Evolutionary conservation across 1,140 invertebrate species (phyloP), one percentile per base, ranked within the genome.

Genomic region (Agrypnia vestita): DNA sequence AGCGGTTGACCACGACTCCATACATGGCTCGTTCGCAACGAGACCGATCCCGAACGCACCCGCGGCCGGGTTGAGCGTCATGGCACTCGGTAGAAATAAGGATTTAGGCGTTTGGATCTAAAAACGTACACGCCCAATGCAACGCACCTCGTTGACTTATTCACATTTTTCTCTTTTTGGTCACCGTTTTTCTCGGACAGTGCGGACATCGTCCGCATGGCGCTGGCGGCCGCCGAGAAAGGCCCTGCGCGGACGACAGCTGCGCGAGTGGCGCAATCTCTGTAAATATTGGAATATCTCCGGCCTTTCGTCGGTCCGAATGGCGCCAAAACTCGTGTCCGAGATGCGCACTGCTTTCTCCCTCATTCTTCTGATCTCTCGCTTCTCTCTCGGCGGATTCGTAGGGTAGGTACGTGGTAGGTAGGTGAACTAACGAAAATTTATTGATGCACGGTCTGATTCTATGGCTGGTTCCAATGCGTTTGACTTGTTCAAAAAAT

Each of bases 1-100:
- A 67, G 62, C 21, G 62, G 62, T 67, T 67, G 62, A 67, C 67
- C 67, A 51, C 67, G 67, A 19, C 7, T 46, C 67, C 67, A 15
- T 71, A 71, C 49, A 71, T 71, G 67, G 67, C 67, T 4, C 47
- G 67, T 21, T 19, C 67, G 49, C 21, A 71, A 71, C 59, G 21
- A 62, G 19, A 62, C 59, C 59, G 9, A 25, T 25, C 11, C 21
- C 17, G 9, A 35, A 35, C 67, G 17, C 15, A 71, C 17, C 44
- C 7, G 19, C 12, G 12, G 21, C 25, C 67, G 51, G 13, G 15
- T 25, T 6, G 10, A 71, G 67, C 19, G n/a, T 25, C 15, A 19
- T 10, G 17, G 15, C 67, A 71, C 67, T 19, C 11, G 19, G 67
- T 71, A 15, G 49, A 49, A 71, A 62, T 19, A 17, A 17, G 55